These are phyloP conservation scores for Podarcis muralis DNA, from an alignment of 2,113 vertebrate species.

Conservation along the genomic window DNA sequence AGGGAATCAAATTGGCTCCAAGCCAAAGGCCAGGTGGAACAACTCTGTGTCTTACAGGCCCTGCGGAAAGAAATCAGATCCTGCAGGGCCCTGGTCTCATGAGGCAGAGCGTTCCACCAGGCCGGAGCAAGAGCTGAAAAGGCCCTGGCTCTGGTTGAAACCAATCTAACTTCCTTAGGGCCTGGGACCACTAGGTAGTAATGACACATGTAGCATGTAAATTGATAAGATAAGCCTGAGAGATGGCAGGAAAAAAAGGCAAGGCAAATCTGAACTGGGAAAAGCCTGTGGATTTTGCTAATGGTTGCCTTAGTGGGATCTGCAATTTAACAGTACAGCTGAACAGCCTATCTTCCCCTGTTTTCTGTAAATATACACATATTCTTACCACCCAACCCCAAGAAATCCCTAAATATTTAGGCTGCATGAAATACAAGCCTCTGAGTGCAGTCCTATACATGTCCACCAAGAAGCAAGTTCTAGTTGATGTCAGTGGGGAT, in stretches of 20 bases:
- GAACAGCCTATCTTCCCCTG: rapidly evolving
- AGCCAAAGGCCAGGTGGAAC: too few species aligned
- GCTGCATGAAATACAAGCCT: background rate
- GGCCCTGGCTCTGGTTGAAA: too few species aligned
- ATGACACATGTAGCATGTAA: slow-evolving; percentile 42
- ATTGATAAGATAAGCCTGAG: slow-evolving; percentile 30
- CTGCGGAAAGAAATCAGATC: too few species aligned
- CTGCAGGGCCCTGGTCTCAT: too few species aligned
- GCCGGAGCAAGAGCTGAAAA: too few species aligned
- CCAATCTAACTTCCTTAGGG: too few species aligned
- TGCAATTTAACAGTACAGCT: background rate
- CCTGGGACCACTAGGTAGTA: too few species aligned
- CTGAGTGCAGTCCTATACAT: background rate
- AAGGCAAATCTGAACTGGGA: background rate
- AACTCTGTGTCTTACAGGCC: too few species aligned
- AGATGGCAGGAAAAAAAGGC: slow-evolving; percentile 29
- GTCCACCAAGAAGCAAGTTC: background rate
- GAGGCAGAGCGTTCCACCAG: too few species aligned
- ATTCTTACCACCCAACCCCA: background rate
- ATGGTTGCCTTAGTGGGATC: slow-evolving; percentile 17
- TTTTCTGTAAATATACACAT: background rate
- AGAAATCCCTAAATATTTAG: background rate
- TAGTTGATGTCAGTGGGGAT: background rate
- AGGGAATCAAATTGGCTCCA: too few species aligned
- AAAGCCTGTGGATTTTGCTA: background rate